A percentile compares a stretch with the other conserved stretches of the same genome.
These are phyloP conservation scores for Holotrichia oblita DNA, from an alignment of 1,140 invertebrate genomes.

Conservation along the genomic window DNA sequence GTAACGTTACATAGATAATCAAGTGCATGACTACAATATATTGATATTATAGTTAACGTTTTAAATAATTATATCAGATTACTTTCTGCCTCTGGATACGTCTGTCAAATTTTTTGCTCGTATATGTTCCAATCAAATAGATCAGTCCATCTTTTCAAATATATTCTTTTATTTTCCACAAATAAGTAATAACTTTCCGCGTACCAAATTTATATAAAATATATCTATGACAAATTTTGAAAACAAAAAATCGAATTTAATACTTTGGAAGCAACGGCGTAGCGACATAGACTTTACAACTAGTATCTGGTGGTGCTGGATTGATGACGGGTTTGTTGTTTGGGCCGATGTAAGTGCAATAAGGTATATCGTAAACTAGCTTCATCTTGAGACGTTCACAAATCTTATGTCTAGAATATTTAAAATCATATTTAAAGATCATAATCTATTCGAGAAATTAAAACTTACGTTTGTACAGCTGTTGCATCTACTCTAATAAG, in stretches of 20 bases:
- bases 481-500: conserved; percentile 62
- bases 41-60: too few relatives aligned
- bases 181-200: too few relatives aligned
- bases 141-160: too few relatives aligned
- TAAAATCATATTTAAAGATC: not conserved
- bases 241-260: not conserved
- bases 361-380: conserved; percentile 56
- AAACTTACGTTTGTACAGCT: conserved; percentile 55
- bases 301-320: conserved; percentile 52
- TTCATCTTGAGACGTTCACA: conserved; percentile 56
- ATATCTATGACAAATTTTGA: not conserved
- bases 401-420: conserved; percentile 52
- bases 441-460: conserved; percentile 8
- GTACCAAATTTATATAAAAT: too few relatives aligned
- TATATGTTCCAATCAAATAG: too few relatives aligned
- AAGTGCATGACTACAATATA: too few relatives aligned
- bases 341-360: conserved; percentile 52
- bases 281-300: conserved; percentile 53
- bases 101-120: too few relatives aligned
- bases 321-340: conserved; percentile 54
- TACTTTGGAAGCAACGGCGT: conserved; percentile 44
- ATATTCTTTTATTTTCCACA: too few relatives aligned
- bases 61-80: too few relatives aligned
- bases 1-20: too few relatives aligned
- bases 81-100: too few relatives aligned